These are phyloP conservation scores for Euwallacea similis DNA, from an alignment of 1,140 invertebrate genomes.

Conservation along the genomic window DNA sequence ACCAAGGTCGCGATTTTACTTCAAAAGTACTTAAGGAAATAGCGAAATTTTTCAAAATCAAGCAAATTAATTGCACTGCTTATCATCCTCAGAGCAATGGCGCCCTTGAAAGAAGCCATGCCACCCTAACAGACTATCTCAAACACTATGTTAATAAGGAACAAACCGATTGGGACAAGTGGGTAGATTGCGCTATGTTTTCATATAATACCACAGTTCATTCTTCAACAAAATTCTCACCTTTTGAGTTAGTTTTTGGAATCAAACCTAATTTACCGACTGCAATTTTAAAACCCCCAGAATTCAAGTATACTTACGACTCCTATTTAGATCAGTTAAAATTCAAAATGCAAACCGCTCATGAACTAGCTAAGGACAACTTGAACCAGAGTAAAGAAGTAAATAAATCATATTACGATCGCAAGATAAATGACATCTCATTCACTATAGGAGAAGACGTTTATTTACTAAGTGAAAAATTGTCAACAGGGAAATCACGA, in stretches of 20 bases:
- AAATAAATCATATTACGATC: too few relatives aligned
- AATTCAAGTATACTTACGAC: slow-evolving; percentile 31
- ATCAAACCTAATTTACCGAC: slow-evolving; percentile 41
- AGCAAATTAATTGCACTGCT: slow-evolving; percentile 39
- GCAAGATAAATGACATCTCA: too few relatives aligned
- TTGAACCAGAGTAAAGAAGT: too few relatives aligned
- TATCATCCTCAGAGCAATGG: slow-evolving; percentile 50
- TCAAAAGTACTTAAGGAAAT: slow-evolving; percentile 47
- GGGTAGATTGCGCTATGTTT: slow-evolving; percentile 50
- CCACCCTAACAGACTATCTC: slow-evolving; percentile 53
- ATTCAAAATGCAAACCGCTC: background rate
- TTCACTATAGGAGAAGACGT: too few relatives aligned
- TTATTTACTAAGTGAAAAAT: too few relatives aligned
- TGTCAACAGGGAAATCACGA: too few relatives aligned
- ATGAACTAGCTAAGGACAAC: too few relatives aligned
- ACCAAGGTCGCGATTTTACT: slow-evolving; percentile 49
- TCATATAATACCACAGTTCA: slow-evolving; percentile 51
- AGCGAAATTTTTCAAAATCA: slow-evolving; percentile 44
- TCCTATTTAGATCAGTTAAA: slow-evolving; percentile 10
- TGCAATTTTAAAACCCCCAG: slow-evolving; percentile 12
- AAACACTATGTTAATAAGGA: slow-evolving; percentile 51
- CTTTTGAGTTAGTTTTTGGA: slow-evolving; percentile 47
- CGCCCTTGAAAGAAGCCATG: slow-evolving; percentile 50
- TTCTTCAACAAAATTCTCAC: slow-evolving; percentile 42
- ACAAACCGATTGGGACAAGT: slow-evolving; percentile 52